A percentile compares a stretch with the other conserved stretches of the same genome.
phyloP scores from a whole-genome alignment of 1,140 invertebrate species.

The Rhynchophorus ferrugineus region DNA sequence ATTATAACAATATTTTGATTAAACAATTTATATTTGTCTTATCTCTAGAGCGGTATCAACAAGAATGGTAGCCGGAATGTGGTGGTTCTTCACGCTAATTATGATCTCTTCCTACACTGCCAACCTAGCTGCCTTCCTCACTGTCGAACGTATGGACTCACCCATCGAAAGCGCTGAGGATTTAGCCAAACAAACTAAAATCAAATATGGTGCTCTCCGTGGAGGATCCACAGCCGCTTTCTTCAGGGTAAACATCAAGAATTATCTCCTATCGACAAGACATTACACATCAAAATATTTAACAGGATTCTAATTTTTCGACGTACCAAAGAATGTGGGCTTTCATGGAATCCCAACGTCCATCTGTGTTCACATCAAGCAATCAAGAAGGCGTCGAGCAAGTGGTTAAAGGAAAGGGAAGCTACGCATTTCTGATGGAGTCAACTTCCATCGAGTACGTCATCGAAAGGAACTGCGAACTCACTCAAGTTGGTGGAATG shows the following conservation, averaged over 20 bases:
- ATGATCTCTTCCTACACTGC: conserved; percentile 99
- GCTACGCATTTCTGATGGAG: conserved; percentile 90
- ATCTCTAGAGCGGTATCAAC: conserved; percentile 80
- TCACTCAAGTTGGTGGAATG: conserved; percentile 83
- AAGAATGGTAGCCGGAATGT: conserved; percentile 83
- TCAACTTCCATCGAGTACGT: conserved; percentile 89
- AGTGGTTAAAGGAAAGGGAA: conserved; percentile 75
- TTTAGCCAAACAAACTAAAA: conserved; percentile 91
- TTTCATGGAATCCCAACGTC: conserved; percentile 81
- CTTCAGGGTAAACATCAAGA: conserved; percentile 64
- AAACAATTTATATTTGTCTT: too few species aligned
- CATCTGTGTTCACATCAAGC: conserved; percentile 75
- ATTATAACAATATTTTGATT: too few species aligned
- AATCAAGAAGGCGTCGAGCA: conserved; percentile 81
- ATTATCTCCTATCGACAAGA: neutral
- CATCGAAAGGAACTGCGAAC: conserved; percentile 82
- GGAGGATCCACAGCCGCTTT: conserved; percentile 88
- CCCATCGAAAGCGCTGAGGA: conserved; percentile 95
- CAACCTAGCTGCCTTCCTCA: conserved; percentile 94
- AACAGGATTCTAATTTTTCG: conserved; percentile 85
- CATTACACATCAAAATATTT: too few species aligned
- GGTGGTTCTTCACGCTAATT: conserved; percentile 97
- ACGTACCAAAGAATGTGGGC: conserved; percentile 90
- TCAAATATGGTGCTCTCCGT: conserved; percentile 91
- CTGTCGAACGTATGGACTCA: conserved; percentile 92